Base-by-base conservation (phyloP, 2,797 vertebrate species). In the Gymnocypris eckloni region DNA sequence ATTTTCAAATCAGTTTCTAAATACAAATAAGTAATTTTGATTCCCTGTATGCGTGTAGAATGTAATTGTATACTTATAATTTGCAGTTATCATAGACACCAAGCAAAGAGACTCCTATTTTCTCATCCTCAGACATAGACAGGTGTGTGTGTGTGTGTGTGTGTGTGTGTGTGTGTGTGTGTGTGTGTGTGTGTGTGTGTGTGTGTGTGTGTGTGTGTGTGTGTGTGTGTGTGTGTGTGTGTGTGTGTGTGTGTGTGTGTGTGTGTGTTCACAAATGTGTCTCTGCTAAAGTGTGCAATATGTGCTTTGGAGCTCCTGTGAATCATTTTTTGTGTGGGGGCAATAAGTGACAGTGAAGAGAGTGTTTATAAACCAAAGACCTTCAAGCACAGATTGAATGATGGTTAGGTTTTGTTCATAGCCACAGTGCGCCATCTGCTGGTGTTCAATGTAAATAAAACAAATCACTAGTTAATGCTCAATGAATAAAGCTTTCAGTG, bases 361-460 rank as follows among this genome's bases (percentile, higher is more conserved):
- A 43, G 67, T 18, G 25, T 20, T 25, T 28, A 39, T 78, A 64
- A 61, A 61, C 39, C 66, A 71, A 10, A 56, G 8, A 59, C 73
- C 18, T 64, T 33, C 33, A 15, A 66, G 45, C 12, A 25, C 22
- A 18, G 10, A n/a, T 15, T 81, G 43, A 20, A 22, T 66, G 13
- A n/a, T 50, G 18, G 25, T 64, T 37, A 4, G 20, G 54, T n/a
- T 70, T 54, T 39, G n/a, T 64, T 48, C 22, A 43, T 52, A 64
- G 59, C 22, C 39, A n/a, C 1, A 67, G 28, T 18, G 22, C 33
- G 33, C 82, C 82, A 77, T 77, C 82, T 84, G 59, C 82, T 84
- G 82, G 66, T 54, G 25, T 13, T 39, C 6, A 2, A 20, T 18
- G 28, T 18, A n/a, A 67, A 50, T 9, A 45, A 33, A 28, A 37